A percentile compares a stretch with the other conserved stretches of the same genome.
Conservation (phyloP, 2,113 vertebrate species). For the Motacilla tschutschensis region DNA sequence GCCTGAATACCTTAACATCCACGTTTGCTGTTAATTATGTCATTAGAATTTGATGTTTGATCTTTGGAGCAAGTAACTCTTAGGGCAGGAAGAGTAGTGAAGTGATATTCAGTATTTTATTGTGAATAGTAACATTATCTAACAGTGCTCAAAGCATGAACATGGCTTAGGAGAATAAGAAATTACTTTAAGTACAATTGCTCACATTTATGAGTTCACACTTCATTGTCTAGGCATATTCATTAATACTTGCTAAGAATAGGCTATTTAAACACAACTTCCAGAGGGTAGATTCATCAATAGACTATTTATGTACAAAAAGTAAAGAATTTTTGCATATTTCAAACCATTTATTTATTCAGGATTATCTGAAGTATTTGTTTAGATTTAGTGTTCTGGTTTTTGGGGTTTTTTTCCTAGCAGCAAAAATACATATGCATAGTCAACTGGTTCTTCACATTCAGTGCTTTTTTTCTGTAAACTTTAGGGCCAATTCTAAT, state of each 20-base stretch:
- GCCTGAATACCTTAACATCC: not conserved
- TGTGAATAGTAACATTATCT: not conserved
- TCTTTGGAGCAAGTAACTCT: slow-evolving; percentile 12
- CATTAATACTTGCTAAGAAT: not conserved
- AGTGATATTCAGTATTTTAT: slow-evolving; percentile 8
- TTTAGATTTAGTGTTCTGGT: not conserved
- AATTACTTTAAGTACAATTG: not conserved
- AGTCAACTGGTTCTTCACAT: not conserved
- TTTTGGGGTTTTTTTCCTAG: not conserved
- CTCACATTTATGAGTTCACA: slow-evolving; percentile 15
- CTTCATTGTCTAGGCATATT: not conserved
- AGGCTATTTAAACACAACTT: not conserved
- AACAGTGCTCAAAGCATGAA: not conserved
- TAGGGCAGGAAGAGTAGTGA: not conserved
- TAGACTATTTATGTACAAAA: not conserved
- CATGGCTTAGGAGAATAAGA: not conserved
- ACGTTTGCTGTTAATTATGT: not conserved
- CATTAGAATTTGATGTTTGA: not conserved
- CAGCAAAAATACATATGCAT: not conserved
- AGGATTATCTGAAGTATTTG: not conserved
- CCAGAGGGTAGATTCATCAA: not conserved
- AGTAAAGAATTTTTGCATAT: not conserved
- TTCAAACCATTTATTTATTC: not conserved
- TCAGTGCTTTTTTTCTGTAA: not conserved
- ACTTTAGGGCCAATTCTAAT: not conserved